These are phyloP conservation scores for Lota lota DNA, from an alignment of 2,113 vertebrate genomes.

Conservation along the genomic window DNA sequence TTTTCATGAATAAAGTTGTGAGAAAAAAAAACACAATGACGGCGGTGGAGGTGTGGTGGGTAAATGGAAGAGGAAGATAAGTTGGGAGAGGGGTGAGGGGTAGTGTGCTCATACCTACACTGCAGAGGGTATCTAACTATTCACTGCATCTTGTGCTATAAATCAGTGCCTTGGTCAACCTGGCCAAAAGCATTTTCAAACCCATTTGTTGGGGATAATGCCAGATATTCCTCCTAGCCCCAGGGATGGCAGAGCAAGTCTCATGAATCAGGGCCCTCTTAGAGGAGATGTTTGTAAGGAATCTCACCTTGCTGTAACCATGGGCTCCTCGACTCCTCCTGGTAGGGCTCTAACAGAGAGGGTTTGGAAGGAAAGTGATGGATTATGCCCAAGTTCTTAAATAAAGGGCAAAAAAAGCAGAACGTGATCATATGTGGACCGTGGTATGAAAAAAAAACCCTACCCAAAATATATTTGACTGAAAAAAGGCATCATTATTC, in stretches of 20 bases:
- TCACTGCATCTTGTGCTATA: conserved; percentile 61
- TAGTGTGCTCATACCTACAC: conserved; percentile 31
- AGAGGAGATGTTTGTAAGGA: conserved; percentile 47
- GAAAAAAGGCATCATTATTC: too few species aligned
- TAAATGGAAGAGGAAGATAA: neutral
- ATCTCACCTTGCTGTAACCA: conserved; percentile 60
- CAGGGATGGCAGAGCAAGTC: conserved; percentile 52
- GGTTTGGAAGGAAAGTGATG: conserved; percentile 22
- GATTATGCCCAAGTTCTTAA: conserved; percentile 28
- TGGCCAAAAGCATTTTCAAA: conserved; percentile 73
- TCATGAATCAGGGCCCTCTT: conserved; percentile 74
- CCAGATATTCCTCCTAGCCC: conserved; percentile 65
- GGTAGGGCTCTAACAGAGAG: conserved; percentile 39
- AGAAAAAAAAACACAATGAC: conserved; percentile 11
- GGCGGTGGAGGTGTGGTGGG: conserved; percentile 1
- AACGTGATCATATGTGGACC: conserved; percentile 1
- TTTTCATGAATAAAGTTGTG: conserved; percentile 31
- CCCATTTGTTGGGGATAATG: conserved; percentile 76
- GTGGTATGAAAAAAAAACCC: neutral
- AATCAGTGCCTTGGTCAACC: conserved; percentile 71
- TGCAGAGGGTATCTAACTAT: conserved; percentile 37
- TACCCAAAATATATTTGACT: too few species aligned
- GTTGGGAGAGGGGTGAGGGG: neutral
- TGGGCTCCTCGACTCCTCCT: conserved; percentile 46
- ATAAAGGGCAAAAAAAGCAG: conserved; percentile 18